Evolutionary conservation across 2,797 vertebrate species (phyloP).

Genomic region (Bovichtus variegatus): DNA sequence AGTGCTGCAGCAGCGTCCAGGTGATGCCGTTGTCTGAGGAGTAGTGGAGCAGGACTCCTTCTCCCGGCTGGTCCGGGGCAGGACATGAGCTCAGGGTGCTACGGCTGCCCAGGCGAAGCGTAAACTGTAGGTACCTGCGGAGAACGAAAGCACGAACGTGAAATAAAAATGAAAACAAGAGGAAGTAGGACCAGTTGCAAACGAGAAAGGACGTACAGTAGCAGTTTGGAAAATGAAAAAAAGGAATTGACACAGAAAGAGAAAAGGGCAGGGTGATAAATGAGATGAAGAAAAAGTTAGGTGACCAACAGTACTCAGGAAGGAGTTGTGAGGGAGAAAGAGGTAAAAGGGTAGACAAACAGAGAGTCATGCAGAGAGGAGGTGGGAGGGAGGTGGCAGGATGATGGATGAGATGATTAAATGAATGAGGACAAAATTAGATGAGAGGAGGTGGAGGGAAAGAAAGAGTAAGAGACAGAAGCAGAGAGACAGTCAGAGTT

Average conservation of each 20-base stretch:
- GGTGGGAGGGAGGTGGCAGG: slow-evolving; percentile 48
- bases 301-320: slow-evolving; percentile 33
- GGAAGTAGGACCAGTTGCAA: not conserved
- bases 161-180: not conserved
- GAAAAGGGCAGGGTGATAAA: slow-evolving; percentile 44
- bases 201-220: not conserved
- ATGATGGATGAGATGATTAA: slow-evolving; percentile 74
- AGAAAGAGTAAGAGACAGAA: slow-evolving; percentile 19
- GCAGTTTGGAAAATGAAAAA: not conserved
- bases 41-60: slow-evolving; percentile 96
- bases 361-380: slow-evolving; percentile 43
- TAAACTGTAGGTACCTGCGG: slow-evolving; percentile 96
- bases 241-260: slow-evolving; percentile 6
- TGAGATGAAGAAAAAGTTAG: slow-evolving; percentile 41
- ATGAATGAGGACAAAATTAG: slow-evolving; percentile 68
- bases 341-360: slow-evolving; percentile 53
- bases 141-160: not conserved
- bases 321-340: slow-evolving; percentile 6
- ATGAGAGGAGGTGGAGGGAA: slow-evolving; percentile 39
- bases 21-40: slow-evolving; percentile 97
- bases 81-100: slow-evolving; percentile 96
- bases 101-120: slow-evolving; percentile 94
- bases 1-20: slow-evolving; percentile 98
- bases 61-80: slow-evolving; percentile 95
- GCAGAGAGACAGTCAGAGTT: slow-evolving; percentile 33